These are phyloP conservation scores for Rhaphigaster nebulosa DNA, from an alignment of 2,888 invertebrate species.

Conservation along the genomic window DNA sequence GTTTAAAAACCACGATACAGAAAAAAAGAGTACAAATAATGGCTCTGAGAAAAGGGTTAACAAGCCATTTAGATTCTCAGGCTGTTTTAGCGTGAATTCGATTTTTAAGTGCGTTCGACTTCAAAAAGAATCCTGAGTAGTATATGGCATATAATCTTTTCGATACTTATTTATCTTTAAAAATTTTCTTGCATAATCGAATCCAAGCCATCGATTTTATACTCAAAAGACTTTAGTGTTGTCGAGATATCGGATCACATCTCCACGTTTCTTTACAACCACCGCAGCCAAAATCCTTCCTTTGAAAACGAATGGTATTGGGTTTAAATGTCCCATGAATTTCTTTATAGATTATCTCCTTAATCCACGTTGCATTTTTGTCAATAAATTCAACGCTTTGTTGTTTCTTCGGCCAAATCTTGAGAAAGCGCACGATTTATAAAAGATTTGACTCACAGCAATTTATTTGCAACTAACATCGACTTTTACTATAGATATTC, in stretches of 20 bases:
- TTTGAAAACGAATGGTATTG: not conserved
- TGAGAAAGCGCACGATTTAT: not conserved
- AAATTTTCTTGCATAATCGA: not conserved
- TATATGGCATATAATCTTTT: not conserved
- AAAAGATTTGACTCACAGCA: no score
- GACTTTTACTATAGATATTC: no score
- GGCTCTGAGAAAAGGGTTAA: no score
- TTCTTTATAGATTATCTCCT: constrained; percentile 9
- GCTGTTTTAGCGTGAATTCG: no score
- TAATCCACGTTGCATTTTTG: not conserved
- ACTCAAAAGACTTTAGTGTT: not conserved
- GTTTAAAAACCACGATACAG: not conserved
- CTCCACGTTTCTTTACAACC: not conserved
- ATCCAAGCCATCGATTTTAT: not conserved
- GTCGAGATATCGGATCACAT: not conserved
- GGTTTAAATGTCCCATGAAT: not conserved
- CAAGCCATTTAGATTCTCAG: no score
- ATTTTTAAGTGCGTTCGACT: no score
- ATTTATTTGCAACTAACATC: no score
- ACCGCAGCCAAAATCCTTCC: not conserved
- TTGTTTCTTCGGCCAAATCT: not conserved
- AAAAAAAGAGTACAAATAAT: no score
- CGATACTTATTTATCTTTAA: not conserved
- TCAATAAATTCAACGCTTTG: not conserved
- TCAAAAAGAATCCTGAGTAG: no score